Percentiles rank a stretch among this genome's conserved stretches.
Conservation (phyloP, 64 coral and sea anemone species). For the Stylophora pistillata region DNA sequence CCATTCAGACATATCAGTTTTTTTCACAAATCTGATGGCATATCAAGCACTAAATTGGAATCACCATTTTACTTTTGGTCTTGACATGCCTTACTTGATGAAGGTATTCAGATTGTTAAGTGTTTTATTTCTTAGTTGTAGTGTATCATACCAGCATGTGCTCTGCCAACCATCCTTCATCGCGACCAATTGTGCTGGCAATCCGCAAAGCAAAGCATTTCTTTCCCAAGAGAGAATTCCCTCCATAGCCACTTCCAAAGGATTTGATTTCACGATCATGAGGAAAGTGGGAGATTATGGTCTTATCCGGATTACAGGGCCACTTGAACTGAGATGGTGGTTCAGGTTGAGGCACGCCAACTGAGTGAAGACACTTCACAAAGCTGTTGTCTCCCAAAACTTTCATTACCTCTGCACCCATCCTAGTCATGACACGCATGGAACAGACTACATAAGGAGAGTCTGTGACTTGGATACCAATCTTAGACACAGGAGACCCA, state of each 20-base stretch:
- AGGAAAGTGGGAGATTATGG: conserved; percentile 86
- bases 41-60: too few species aligned
- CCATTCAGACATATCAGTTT: too few species aligned
- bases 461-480: conserved; percentile 88
- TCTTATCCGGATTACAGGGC: conserved; percentile 89
- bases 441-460: conserved; percentile 85
- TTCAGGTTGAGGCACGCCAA: conserved; percentile 73
- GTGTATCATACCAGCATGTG: conserved; percentile 85
- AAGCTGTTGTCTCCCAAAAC: conserved; percentile 70
- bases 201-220: conserved; percentile 92
- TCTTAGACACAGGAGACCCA: conserved; percentile 91
- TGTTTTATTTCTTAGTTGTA: too few species aligned
- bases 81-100: too few species aligned
- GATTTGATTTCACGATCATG: conserved; percentile 79
- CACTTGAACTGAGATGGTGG: conserved; percentile 63
- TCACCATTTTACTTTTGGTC: too few species aligned
- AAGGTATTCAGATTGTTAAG: too few species aligned
- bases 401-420: conserved; percentile 76
- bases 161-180: conserved; percentile 94
- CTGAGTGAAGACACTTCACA: conserved; percentile 90
- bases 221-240: conserved; percentile 88
- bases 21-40: too few species aligned
- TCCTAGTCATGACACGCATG: conserved; percentile 87
- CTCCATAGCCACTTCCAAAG: conserved; percentile 89
- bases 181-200: conserved; percentile 68